These are phyloP conservation scores for Phengaris arion DNA, from an alignment of 2,888 invertebrate species.

Conservation along the genomic window DNA sequence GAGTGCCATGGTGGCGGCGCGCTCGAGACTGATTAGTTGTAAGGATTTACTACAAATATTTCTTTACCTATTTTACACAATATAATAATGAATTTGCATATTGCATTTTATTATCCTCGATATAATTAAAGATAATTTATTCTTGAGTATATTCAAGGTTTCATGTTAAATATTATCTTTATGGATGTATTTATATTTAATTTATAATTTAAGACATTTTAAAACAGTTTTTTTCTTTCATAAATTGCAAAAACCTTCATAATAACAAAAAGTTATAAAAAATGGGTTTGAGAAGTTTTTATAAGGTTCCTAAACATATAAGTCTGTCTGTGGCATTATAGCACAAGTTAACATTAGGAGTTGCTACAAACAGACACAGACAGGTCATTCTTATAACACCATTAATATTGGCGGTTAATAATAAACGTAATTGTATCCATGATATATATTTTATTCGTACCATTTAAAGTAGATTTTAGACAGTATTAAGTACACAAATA, in stretches of 20 bases:
- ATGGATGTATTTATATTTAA: neutral
- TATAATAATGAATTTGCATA: slow-evolving; percentile 18
- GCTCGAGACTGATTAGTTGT: slow-evolving; percentile 64
- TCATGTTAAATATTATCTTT: neutral
- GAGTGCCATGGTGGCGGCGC: slow-evolving; percentile 76
- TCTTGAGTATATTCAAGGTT: slow-evolving; percentile 5
- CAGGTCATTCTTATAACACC: no score
- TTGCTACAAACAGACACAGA: no score
- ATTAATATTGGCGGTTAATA: neutral
- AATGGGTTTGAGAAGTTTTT: no score
- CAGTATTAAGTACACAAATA: slow-evolving; percentile 43
- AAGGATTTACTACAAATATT: slow-evolving; percentile 31
- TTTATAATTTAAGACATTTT: neutral
- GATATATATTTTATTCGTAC: slow-evolving; percentile 27
- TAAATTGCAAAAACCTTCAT: neutral
- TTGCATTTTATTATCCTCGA: slow-evolving; percentile 12
- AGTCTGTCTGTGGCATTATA: no score
- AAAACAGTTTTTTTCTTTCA: neutral
- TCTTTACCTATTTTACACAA: slow-evolving; percentile 25
- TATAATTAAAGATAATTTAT: slow-evolving; percentile 14
- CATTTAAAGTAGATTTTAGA: slow-evolving; percentile 40
- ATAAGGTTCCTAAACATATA: no score
- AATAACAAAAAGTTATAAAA: neutral
- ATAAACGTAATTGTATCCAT: neutral
- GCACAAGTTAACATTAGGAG: no score